A percentile compares a stretch with the other conserved stretches of the same genome.
Evolutionary conservation across 2,113 vertebrate species (phyloP).

Genomic region (Tringa solitaria): DNA sequence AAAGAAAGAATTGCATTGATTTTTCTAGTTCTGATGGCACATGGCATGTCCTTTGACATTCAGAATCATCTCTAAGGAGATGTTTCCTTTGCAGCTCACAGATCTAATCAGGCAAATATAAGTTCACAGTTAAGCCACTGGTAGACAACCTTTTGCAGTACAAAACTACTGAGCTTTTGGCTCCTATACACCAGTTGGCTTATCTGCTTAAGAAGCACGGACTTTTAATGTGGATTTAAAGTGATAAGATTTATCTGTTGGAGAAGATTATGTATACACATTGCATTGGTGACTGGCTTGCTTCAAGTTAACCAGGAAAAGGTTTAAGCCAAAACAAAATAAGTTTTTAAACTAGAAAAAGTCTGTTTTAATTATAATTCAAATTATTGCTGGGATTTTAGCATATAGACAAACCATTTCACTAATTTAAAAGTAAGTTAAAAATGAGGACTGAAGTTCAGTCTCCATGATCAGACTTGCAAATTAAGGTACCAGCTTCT

Average conservation of each 20-base stretch:
- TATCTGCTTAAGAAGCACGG: neutral
- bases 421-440: neutral
- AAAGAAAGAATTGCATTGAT: neutral
- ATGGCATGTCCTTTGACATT: neutral
- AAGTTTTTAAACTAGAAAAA: neutral
- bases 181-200: neutral
- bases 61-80: conserved; percentile 31
- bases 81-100: neutral
- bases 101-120: neutral
- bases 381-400: neutral
- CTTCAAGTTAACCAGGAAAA: neutral
- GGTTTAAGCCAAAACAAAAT: neutral
- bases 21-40: neutral
- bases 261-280: neutral
- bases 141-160: neutral
- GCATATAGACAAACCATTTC: neutral
- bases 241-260: neutral
- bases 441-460: neutral
- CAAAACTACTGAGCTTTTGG: neutral
- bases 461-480: neutral
- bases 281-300: neutral
- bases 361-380: neutral
- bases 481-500: neutral
- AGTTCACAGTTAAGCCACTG: neutral
- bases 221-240: neutral